These are phyloP conservation scores for Bostrychus sinensis DNA, from an alignment of 2,113 vertebrate species.

Conservation along the genomic window DNA sequence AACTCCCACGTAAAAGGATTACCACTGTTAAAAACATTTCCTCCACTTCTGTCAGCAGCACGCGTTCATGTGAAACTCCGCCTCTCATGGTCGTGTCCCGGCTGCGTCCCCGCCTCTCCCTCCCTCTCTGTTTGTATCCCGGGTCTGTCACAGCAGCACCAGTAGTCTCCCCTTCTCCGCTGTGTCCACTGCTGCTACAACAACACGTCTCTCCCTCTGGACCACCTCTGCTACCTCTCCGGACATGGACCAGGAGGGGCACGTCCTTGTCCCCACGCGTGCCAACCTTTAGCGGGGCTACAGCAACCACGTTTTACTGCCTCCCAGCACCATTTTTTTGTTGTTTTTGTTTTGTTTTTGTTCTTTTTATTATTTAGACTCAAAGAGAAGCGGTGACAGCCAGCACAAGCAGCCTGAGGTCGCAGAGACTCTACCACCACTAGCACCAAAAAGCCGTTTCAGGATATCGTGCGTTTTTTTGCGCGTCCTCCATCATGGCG, in stretches of 20 bases:
- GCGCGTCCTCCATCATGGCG: slow-evolving; percentile 84
- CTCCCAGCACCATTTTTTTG: not conserved
- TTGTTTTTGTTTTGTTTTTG: not conserved
- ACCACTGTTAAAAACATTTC: not conserved
- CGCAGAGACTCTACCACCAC: slow-evolving; percentile 40
- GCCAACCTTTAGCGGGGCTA: not conserved
- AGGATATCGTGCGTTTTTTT: slow-evolving; percentile 44
- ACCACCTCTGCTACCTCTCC: not conserved
- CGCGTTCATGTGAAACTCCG: slow-evolving; percentile 39
- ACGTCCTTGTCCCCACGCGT: not conserved
- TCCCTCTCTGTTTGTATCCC: slow-evolving; percentile 13
- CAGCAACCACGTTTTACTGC: not conserved
- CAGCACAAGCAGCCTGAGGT: not conserved
- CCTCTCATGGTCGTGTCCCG: slow-evolving; percentile 53
- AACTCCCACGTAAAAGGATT: no score
- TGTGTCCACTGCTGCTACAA: not conserved
- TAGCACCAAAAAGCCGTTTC: slow-evolving; percentile 51
- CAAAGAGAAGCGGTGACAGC: not conserved
- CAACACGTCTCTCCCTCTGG: not conserved
- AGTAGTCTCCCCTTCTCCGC: not conserved
- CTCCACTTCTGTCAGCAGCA: not conserved
- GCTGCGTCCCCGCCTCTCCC: not conserved
- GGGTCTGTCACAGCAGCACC: slow-evolving; percentile 49
- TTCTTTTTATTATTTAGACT: not conserved
- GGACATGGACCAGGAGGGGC: slow-evolving; percentile 1